phyloP scores from a whole-genome alignment of 2,888 invertebrate species.

The Tenthredo notha region DNA sequence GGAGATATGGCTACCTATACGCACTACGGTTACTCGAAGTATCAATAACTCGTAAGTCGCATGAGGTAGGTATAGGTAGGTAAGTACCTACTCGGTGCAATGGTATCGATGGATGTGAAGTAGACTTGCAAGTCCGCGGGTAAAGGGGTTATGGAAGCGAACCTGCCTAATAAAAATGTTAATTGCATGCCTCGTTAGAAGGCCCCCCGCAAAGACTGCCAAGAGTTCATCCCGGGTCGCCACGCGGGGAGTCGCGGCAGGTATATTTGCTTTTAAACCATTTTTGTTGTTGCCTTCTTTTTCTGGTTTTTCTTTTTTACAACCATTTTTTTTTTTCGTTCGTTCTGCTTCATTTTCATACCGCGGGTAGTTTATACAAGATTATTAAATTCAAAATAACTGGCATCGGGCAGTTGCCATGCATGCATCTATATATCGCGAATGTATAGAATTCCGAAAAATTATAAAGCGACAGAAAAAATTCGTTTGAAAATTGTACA shows the following conservation, averaged over 20 bases:
- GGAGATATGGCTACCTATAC: constrained; percentile 32
- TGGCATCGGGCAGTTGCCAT: neutral
- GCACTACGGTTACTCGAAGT: neutral
- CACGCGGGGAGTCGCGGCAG: constrained; percentile 73
- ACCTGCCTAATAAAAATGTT: constrained; percentile 77
- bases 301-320: constrained; percentile 57
- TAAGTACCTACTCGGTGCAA: constrained; percentile 50
- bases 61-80: neutral
- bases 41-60: constrained; percentile 25
- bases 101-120: constrained; percentile 62
- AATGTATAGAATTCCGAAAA: neutral
- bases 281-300: constrained; percentile 56
- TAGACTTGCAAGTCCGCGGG: constrained; percentile 60
- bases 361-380: constrained; percentile 7
- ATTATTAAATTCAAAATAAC: constrained; percentile 34
- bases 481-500: neutral
- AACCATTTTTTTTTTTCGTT: constrained; percentile 56
- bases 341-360: constrained; percentile 40
- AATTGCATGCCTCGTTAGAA: constrained; percentile 77
- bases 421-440: neutral
- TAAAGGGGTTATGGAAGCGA: constrained; percentile 57
- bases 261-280: constrained; percentile 74
- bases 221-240: constrained; percentile 76
- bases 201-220: constrained; percentile 74
- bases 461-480: neutral